Percentiles rank a stretch among this genome's conserved stretches.
phyloP scores from a whole-genome alignment of 1,140 invertebrate species.

The Zaprionus gabonicus region DNA sequence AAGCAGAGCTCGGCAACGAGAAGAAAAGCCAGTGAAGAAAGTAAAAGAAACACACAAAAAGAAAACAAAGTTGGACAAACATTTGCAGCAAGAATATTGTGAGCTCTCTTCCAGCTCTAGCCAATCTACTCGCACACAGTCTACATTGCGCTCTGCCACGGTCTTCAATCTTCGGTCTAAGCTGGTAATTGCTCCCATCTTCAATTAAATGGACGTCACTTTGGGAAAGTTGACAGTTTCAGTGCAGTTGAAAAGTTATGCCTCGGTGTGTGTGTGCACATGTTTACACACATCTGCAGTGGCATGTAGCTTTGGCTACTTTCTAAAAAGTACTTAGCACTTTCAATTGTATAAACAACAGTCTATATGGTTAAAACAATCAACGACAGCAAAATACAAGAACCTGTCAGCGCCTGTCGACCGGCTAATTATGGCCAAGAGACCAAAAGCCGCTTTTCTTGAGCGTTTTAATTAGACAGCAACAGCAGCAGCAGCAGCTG shows the following conservation, averaged over 20 bases:
- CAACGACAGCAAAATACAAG: slow-evolving; percentile 35
- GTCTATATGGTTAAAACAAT: background rate
- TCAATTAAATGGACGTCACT: slow-evolving; percentile 35
- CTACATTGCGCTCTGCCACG: no score
- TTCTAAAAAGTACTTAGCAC: slow-evolving; percentile 68
- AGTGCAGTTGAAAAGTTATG: slow-evolving; percentile 49
- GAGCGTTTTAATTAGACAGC: slow-evolving; percentile 38
- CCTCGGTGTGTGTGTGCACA: slow-evolving; percentile 17
- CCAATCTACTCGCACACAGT: no score
- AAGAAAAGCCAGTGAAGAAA: slow-evolving; percentile 32
- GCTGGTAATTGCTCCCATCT: slow-evolving; percentile 41
- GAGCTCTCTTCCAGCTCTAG: slow-evolving; percentile 9
- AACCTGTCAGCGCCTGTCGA: slow-evolving; percentile 47
- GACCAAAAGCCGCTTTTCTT: slow-evolving; percentile 40
- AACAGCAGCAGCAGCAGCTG: slow-evolving; percentile 36
- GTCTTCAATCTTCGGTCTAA: slow-evolving; percentile 17
- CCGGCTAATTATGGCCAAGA: slow-evolving; percentile 49
- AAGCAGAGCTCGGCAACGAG: background rate
- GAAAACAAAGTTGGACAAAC: slow-evolving; percentile 21
- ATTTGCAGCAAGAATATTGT: slow-evolving; percentile 48
- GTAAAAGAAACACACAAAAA: slow-evolving; percentile 37
- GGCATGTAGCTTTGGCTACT: slow-evolving; percentile 28
- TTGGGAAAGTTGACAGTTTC: slow-evolving; percentile 64
- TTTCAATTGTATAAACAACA: slow-evolving; percentile 58
- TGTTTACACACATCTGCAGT: background rate